Percentiles rank a stretch among this genome's conserved stretches.
phyloP scores from a whole-genome alignment of 1,140 invertebrate species.

The Philotrypesis tridentata region DNA sequence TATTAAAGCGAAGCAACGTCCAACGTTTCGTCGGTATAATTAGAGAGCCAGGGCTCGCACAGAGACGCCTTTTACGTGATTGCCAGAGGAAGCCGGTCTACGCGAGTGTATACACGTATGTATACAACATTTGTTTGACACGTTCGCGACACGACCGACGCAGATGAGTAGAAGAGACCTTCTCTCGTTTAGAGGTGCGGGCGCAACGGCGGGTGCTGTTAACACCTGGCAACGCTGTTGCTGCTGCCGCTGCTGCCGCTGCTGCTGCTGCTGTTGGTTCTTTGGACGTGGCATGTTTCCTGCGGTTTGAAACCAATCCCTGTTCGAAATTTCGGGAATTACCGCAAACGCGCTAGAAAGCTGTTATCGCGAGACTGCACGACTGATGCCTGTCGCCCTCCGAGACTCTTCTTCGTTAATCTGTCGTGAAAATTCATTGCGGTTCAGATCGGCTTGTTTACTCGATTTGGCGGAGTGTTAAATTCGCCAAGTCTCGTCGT shows the following conservation, averaged over 20 bases:
- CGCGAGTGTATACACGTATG: neutral
- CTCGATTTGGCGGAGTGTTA: too few species aligned
- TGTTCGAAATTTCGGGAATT: conserved; percentile 7
- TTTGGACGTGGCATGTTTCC: conserved; percentile 2
- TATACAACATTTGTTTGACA: neutral
- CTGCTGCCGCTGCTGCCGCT: neutral
- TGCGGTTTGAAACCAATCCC: neutral
- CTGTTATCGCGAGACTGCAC: neutral
- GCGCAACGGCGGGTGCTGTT: too few species aligned
- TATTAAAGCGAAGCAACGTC: too few species aligned
- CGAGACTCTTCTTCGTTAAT: neutral
- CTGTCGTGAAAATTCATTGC: neutral
- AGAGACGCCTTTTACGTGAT: neutral
- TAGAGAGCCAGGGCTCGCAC: neutral
- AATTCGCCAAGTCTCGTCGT: too few species aligned
- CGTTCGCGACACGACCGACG: neutral
- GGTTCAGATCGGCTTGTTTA: too few species aligned
- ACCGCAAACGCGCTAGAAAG: neutral
- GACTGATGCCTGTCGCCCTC: neutral
- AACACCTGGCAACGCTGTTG: neutral
- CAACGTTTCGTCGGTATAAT: neutral
- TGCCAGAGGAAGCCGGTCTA: neutral
- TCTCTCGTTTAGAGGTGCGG: too few species aligned
- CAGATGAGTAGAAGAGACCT: neutral
- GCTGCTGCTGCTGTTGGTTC: neutral